Evolutionary conservation across 2,888 invertebrate species (phyloP).

Genomic region (Tetheella fluctuosa): DNA sequence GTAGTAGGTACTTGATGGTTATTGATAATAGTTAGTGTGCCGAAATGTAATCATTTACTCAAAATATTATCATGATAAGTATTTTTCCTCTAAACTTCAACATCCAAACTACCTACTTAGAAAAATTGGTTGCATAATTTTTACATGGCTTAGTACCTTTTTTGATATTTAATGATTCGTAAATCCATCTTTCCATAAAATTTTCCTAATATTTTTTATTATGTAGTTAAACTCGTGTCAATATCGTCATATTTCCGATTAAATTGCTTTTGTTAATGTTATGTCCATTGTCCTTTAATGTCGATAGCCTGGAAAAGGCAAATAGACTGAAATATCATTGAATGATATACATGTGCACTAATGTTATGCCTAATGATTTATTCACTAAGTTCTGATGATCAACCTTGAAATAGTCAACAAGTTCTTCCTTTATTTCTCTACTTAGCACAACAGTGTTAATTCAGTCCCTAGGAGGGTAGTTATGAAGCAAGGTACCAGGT

Average conservation of each 20-base stretch:
- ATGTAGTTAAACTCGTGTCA: background rate
- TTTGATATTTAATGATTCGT: background rate
- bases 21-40: no score
- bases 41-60: no score
- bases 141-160: no score
- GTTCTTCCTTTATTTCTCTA: no score
- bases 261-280: conserved; percentile 1
- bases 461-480: no score
- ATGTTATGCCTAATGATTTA: background rate
- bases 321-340: background rate
- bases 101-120: no score
- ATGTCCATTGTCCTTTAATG: background rate
- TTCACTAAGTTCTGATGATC: background rate
- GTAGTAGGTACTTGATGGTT: background rate
- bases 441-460: no score
- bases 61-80: no score
- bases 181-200: background rate
- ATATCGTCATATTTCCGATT: background rate
- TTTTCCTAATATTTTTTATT: background rate
- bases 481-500: no score
- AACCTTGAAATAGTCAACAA: background rate
- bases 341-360: no score
- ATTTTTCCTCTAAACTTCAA: no score
- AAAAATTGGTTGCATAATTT: no score
- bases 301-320: background rate